A percentile compares a stretch with the other conserved stretches of the same genome.
Conservation (phyloP, 1,140 invertebrate species). For the Leguminivora glycinivorella region DNA sequence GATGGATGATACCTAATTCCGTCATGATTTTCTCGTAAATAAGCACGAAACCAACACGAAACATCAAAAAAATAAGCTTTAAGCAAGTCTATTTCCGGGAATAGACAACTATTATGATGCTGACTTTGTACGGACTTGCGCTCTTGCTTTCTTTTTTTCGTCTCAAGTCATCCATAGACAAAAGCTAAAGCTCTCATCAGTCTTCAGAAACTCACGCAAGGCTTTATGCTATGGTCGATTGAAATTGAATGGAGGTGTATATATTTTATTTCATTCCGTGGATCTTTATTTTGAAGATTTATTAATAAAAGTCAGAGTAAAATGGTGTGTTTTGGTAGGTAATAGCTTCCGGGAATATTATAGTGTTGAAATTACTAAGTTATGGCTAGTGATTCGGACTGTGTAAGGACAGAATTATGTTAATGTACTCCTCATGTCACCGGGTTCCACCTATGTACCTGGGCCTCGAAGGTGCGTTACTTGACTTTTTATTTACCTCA, state of each 20-base stretch:
- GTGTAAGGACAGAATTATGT: constrained; percentile 74
- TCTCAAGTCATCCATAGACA: constrained; percentile 35
- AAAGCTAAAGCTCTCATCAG: constrained; percentile 32
- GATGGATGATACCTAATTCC: too few relatives aligned
- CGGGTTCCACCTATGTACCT: constrained; percentile 73
- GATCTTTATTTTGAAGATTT: constrained; percentile 38
- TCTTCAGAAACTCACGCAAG: constrained; percentile 41
- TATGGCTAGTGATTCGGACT: constrained; percentile 64
- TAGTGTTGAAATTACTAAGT: constrained; percentile 45
- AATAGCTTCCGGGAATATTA: constrained; percentile 37
- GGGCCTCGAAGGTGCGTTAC: constrained; percentile 66
- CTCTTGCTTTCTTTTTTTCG: constrained; percentile 11
- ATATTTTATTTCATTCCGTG: constrained; percentile 45
- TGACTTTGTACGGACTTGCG: constrained; percentile 18
- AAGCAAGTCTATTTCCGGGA: not conserved
- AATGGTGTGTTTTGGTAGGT: constrained; percentile 49
- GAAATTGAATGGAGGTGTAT: constrained; percentile 46
- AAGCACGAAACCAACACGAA: too few relatives aligned
- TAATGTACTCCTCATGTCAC: constrained; percentile 72
- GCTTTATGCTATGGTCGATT: constrained; percentile 55
- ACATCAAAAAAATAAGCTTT: too few relatives aligned
- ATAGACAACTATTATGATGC: constrained; percentile 4
- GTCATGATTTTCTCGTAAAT: too few relatives aligned
- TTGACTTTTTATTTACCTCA: constrained; percentile 42
- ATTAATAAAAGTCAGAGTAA: constrained; percentile 57